phyloP scores from a whole-genome alignment of 1,140 invertebrate genomes.

The Conus ventricosus region DNA sequence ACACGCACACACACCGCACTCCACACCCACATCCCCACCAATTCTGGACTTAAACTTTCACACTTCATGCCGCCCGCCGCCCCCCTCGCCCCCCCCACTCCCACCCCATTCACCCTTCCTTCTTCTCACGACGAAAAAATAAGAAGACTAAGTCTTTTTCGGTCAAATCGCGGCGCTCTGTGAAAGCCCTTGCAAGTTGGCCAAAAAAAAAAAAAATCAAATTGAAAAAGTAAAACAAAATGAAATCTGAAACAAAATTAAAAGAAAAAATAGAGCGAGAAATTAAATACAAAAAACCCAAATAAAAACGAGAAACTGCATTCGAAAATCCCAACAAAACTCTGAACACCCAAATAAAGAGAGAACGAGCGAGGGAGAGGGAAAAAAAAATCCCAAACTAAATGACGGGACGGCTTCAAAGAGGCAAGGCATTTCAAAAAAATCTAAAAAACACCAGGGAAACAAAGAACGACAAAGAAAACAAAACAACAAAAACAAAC shows the following conservation, averaged over 20 bases:
- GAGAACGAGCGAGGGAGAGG: background rate
- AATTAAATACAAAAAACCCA: background rate
- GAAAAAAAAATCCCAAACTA: background rate
- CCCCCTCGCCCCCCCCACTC: too few relatives aligned
- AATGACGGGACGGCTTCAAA: constrained; percentile 2
- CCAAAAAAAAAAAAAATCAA: background rate
- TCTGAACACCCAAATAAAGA: background rate
- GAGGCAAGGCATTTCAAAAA: background rate
- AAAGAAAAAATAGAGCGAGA: background rate
- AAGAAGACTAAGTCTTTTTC: too few relatives aligned
- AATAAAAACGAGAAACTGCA: too few relatives aligned
- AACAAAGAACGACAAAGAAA: too few relatives aligned
- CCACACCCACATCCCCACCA: too few relatives aligned
- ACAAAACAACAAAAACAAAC: background rate
- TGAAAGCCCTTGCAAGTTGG: too few relatives aligned
- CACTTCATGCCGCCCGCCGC: too few relatives aligned
- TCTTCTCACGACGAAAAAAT: too few relatives aligned
- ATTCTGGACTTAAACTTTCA: too few relatives aligned
- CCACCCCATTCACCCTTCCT: too few relatives aligned
- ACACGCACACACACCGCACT: too few relatives aligned
- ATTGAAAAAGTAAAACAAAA: background rate
- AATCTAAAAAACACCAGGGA: background rate
- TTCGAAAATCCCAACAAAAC: background rate
- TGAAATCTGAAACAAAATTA: background rate
- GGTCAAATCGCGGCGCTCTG: too few relatives aligned